Conservation (phyloP, 2,888 invertebrate genomes). For the Ochlodes sylvanus region DNA sequence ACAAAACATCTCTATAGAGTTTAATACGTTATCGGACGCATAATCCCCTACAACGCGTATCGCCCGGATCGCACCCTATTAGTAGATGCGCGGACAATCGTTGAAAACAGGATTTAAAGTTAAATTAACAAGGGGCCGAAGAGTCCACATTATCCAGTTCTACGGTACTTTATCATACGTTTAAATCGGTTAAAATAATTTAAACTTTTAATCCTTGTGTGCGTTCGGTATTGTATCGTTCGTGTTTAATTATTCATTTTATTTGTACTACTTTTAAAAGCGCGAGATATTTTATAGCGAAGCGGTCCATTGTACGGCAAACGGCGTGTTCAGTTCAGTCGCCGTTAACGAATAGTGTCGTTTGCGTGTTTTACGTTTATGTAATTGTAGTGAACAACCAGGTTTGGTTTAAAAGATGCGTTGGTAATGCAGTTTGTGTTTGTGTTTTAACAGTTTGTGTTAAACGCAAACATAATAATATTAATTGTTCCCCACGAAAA, state of each 20-base stretch:
- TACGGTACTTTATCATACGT: constrained; percentile 62
- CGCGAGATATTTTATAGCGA: constrained; percentile 26
- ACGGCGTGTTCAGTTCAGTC: constrained; percentile 31
- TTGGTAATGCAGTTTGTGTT: neutral
- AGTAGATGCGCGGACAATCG: constrained; percentile 37
- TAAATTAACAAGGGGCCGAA: constrained; percentile 62
- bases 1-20: constrained; percentile 29
- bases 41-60: constrained; percentile 31
- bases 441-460: constrained; percentile 2
- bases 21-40: constrained; percentile 26
- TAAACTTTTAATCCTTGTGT: constrained; percentile 73
- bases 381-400: constrained; percentile 23
- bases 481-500: too few species aligned
- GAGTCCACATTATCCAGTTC: constrained; percentile 54
- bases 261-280: constrained; percentile 35
- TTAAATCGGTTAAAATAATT: constrained; percentile 75
- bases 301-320: constrained; percentile 19
- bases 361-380: constrained; percentile 28
- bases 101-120: constrained; percentile 63
- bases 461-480: too few species aligned
- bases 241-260: constrained; percentile 40
- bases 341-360: constrained; percentile 29
- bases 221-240: constrained; percentile 37
- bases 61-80: constrained; percentile 36
- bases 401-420: neutral